Evolutionary conservation across 1,140 invertebrate species (phyloP), one percentile per base, ranked within the genome.

Genomic region (Harpegnathos saltator): DNA sequence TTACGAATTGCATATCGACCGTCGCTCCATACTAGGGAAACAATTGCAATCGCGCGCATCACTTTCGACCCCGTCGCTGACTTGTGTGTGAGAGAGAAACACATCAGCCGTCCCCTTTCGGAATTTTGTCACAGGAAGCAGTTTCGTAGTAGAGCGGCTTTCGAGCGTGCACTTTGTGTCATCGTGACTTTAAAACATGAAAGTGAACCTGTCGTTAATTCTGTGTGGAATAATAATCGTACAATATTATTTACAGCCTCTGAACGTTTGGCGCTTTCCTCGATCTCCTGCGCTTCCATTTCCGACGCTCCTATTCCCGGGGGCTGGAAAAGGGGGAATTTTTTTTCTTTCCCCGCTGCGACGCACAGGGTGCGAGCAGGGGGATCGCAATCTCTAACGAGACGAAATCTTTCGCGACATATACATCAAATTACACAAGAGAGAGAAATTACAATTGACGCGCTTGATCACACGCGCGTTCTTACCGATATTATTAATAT

Each of bases 221-320:
- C 84, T 85, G 80, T 89, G 44, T 89, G 84, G 69, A 85, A 89
- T 92, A 93, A 91, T 92, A 92, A 93, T 92, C 80, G 90, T 89
- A 69, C 84, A 89, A 92, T n/a, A n/a, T 93, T 92, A 92, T 93
- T 93, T 92, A 65, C 92, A 93, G 92, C 89, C 91, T 87, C 65
- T 88, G 83, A 92, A 92, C 88, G 89, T 89, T 90, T 87, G 82
- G 90, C 91, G 90, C 90, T 90, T 89, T 84, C 90, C 65, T 80
- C 5, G 63, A 38, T 84, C 22, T 56, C 29, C 22, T 72, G 33
- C 69, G 50, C 22, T 66, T 75, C 44, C 54, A 52, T 50, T n/a
- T n/a, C 24, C 22, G 33, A 29, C 5, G 12, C 5, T 77, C 26
- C 44, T 38, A 33, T n/a, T 12, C 15, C 17, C 9, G 7, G 1